A percentile compares a stretch with the other conserved stretches of the same genome.
These are phyloP conservation scores for Enteromius unitaeniatus DNA, from an alignment of 2,797 vertebrate genomes.

Conservation along the genomic window DNA sequence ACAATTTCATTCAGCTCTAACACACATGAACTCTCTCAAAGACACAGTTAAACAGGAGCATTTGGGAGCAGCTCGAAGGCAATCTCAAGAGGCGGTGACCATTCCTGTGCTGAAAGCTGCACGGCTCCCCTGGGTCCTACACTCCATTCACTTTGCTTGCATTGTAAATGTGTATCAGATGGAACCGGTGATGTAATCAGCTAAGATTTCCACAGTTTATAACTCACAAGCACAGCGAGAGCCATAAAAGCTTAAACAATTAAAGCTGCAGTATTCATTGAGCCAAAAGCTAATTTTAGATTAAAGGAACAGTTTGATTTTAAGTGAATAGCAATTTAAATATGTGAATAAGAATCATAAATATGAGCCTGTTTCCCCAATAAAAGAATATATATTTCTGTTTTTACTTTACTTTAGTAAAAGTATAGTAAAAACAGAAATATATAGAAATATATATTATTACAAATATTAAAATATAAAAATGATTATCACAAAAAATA, in stretches of 20 bases:
- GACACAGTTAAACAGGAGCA: slow-evolving; percentile 50
- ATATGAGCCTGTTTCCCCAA: no score
- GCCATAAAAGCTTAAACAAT: slow-evolving; percentile 15
- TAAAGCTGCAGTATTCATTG: not conserved
- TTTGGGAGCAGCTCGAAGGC: slow-evolving; percentile 69
- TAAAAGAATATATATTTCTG: no score
- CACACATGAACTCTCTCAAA: slow-evolving; percentile 25
- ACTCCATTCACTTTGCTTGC: slow-evolving; percentile 69
- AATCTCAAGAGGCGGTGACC: slow-evolving; percentile 79
- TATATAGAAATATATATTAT: not conserved
- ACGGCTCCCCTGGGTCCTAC: slow-evolving; percentile 82
- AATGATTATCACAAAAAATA: not conserved
- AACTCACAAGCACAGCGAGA: slow-evolving; percentile 5
- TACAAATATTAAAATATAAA: not conserved
- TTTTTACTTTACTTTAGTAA: no score
- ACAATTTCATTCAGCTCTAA: slow-evolving; percentile 58
- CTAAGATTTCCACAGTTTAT: slow-evolving; percentile 31
- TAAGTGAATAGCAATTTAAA: not conserved
- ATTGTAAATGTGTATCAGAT: slow-evolving; percentile 12
- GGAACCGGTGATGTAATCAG: slow-evolving; percentile 29
- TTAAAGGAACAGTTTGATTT: not conserved
- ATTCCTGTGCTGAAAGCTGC: slow-evolving; percentile 70
- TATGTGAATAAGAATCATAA: not conserved
- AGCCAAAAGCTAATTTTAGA: not conserved
- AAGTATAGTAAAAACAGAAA: not conserved